Percentiles rank a stretch among this genome's conserved stretches.
phyloP scores from a whole-genome alignment of 2,797 vertebrate species.

The Ctenochaetus hawaiiensis region DNA sequence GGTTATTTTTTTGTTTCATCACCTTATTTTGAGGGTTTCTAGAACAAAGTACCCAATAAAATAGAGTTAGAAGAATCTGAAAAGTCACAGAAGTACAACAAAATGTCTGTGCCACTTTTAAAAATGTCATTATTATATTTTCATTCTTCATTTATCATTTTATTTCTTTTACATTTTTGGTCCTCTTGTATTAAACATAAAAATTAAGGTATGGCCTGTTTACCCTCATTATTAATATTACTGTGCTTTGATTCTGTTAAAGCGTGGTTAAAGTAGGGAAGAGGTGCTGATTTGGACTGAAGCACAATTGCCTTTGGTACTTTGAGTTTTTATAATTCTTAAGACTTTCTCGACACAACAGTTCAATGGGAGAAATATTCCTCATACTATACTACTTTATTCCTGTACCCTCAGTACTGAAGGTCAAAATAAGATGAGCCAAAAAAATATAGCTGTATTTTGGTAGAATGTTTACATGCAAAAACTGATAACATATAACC shows the following conservation, averaged over 20 bases:
- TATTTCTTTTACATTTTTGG: not conserved
- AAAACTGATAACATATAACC: not conserved
- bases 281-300: not conserved
- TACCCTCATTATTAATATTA: not conserved
- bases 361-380: no score
- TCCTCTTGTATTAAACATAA: not conserved
- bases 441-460: no score
- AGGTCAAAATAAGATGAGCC: no score
- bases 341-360: not conserved
- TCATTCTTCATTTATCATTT: no score
- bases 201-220: not conserved
- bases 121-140: no score
- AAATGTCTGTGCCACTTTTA: not conserved
- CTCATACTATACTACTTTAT: no score
- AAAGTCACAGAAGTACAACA: not conserved
- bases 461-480: not conserved
- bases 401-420: no score
- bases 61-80: not conserved
- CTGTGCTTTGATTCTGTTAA: not conserved
- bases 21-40: not conserved
- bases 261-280: not conserved
- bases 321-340: not conserved
- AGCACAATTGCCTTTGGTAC: not conserved
- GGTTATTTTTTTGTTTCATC: not conserved
- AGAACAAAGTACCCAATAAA: not conserved